Base-by-base conservation (phyloP, 2,113 vertebrate species). In the Rutilus rutilus region DNA sequence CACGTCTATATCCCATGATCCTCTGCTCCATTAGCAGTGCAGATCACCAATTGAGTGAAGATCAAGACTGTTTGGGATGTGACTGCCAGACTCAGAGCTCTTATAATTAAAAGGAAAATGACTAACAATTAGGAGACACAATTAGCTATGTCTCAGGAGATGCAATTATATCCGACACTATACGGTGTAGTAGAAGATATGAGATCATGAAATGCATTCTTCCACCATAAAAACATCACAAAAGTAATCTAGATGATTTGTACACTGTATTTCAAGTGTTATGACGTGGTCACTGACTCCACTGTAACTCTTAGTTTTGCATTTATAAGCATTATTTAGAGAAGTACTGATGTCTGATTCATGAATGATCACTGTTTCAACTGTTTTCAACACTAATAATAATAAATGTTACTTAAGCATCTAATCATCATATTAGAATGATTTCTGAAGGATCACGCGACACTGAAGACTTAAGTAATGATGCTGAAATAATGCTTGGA, bases 61-160 rank as follows among this genome's bases (percentile, higher is more conserved):
- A 64, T 64, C 59, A 80, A 62, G 57, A 80, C 23, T n/a, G 59
- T 42, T 80, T 59, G 59, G 57, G 57, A 64, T 42, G 57, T 5
- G 21, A 62, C 54, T 62, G 33, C 11, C 30, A 42, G 23, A 62
- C 57, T 79, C 57, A 9, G 78, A 62, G 33, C 2, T 42, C n/a
- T 80, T 36, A 74, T 42, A 74, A 74, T 74, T 74, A 47, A 47
- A 77, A 30, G 75, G 47, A 77, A 77, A 77, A 33, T 12, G 4
- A 77, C 45, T 77, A 33, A 54, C n/a, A 77, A 77, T 77, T 77
- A 54, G 50, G 6, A 80, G 36, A 62, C 14, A 80, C 59, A 64
- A 25, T 80, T 80, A 30, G 14, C 47, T 30, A 77, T 33, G 74
- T 76, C 74, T 76, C 74, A 10, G 47, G 74, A 77, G 74, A 77